Evolutionary conservation across 2,797 vertebrate genomes (phyloP).

Genomic region (Gila robusta): DNA sequence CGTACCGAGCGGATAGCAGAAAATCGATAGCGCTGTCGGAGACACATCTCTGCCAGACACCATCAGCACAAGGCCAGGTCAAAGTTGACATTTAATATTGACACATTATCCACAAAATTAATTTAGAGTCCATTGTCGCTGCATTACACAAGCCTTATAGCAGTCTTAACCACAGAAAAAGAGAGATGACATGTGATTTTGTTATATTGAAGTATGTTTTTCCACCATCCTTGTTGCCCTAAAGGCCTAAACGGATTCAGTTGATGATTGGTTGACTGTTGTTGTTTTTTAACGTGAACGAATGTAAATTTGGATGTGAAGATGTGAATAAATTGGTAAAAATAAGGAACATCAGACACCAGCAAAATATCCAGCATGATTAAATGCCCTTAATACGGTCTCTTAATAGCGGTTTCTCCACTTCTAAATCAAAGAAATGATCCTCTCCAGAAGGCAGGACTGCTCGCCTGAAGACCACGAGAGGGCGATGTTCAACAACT

Average conservation of each 20-base stretch:
- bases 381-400: slow-evolving; percentile 71
- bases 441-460: slow-evolving; percentile 19
- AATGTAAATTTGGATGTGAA: slow-evolving; percentile 67
- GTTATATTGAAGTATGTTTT: neutral
- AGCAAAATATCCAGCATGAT: slow-evolving; percentile 68
- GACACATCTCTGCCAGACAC: slow-evolving; percentile 66
- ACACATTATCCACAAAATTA: slow-evolving; percentile 86
- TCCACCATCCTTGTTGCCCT: neutral
- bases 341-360: neutral
- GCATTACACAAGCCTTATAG: slow-evolving; percentile 62
- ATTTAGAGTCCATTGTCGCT: slow-evolving; percentile 81
- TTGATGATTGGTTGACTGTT: neutral
- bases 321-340: slow-evolving; percentile 21
- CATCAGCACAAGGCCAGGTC: slow-evolving; percentile 71
- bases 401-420: slow-evolving; percentile 80
- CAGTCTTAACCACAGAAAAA: slow-evolving; percentile 49
- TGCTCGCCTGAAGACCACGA: slow-evolving; percentile 63
- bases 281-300: slow-evolving; percentile 59
- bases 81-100: slow-evolving; percentile 85
- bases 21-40: slow-evolving; percentile 83
- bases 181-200: slow-evolving; percentile 12
- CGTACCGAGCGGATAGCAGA: slow-evolving; percentile 74
- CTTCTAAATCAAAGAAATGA: slow-evolving; percentile 53
- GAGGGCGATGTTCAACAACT: slow-evolving; percentile 80
- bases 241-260: neutral